phyloP scores from a whole-genome alignment of 2,113 vertebrate species.

The Chaetorhynchus papuensis region DNA sequence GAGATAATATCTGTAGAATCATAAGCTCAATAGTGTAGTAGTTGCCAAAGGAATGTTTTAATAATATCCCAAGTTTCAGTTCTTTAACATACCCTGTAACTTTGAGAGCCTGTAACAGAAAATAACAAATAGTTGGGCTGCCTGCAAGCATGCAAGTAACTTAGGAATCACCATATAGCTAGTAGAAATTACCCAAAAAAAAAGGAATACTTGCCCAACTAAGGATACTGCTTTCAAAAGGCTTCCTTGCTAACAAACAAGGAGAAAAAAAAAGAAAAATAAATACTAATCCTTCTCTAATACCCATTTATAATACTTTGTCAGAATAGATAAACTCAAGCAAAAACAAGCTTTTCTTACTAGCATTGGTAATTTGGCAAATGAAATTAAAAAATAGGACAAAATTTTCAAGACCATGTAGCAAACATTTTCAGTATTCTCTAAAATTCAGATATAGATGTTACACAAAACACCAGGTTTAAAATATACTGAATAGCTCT shows the following conservation, averaged over 20 bases:
- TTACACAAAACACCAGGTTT: not conserved
- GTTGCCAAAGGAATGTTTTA: not conserved
- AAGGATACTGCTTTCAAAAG: not conserved
- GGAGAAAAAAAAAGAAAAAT: accelerated
- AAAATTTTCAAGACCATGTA: not conserved
- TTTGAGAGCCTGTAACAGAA: not conserved
- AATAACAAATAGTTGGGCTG: not conserved
- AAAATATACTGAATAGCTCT: not conserved
- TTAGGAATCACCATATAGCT: not conserved
- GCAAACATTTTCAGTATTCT: not conserved
- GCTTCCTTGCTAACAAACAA: not conserved
- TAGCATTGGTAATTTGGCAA: not conserved
- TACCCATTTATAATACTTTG: not conserved
- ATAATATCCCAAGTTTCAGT: not conserved
- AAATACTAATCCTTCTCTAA: not conserved
- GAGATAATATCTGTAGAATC: not conserved
- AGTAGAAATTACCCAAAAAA: not conserved
- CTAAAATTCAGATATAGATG: not conserved
- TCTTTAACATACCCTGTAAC: not conserved
- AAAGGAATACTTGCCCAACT: not conserved
- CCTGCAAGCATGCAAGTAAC: not conserved
- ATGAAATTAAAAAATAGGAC: not conserved
- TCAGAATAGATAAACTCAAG: not conserved
- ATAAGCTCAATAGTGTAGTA: not conserved
- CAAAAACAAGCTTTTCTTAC: not conserved